Base-by-base conservation (phyloP, 2,888 invertebrate species). In the Machimus atricapillus region DNA sequence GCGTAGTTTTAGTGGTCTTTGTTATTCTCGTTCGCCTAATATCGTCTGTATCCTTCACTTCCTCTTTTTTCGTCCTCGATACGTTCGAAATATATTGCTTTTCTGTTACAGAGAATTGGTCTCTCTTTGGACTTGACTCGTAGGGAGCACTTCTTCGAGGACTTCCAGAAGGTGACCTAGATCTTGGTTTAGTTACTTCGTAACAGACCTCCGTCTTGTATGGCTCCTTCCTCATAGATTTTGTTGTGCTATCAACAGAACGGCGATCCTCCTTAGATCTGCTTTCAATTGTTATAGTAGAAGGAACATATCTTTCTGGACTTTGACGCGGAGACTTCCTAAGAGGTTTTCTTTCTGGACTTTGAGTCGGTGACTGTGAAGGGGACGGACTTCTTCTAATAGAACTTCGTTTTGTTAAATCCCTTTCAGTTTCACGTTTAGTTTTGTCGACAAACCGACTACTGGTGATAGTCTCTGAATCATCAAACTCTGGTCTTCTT, bases 361-460 rank as follows among this genome's bases (percentile, higher is more conserved):
- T 87, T 9, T 19, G 46, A 83, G 89, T 88, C 9, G 90, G 89
- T 58, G 89, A 89, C 37, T 88, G 86, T 85, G 88, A 86, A 9
- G 87, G 87, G 3, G 87, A 88, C 12, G 89, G 81, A 7, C 89
- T 86, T 88, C 89, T 88, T 81, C 88, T 89, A 87, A 89, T 89
- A n/a, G 90, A 90, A 27, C 6, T 23, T 66, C 66, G 9, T 27
- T 66, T 27, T 12, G 27, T 66, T 27, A 27, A 66, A 3, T 66
- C 23, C 1, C 27, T 19, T 27, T 66, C 66, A 66, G 4, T 23
- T 19, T 66, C 66, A 66, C 12, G 19, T n/a, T 12, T 66, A 9
- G 12, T 66, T 66, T 66, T 66, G 1, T 66, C 66, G 27, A 66
- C 12, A 23, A 9, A 23, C 27, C 66, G 66, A 0, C 4, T 66